These are phyloP conservation scores for Megaceryle torquata DNA, from an alignment of 2,113 vertebrate species.

Conservation along the genomic window DNA sequence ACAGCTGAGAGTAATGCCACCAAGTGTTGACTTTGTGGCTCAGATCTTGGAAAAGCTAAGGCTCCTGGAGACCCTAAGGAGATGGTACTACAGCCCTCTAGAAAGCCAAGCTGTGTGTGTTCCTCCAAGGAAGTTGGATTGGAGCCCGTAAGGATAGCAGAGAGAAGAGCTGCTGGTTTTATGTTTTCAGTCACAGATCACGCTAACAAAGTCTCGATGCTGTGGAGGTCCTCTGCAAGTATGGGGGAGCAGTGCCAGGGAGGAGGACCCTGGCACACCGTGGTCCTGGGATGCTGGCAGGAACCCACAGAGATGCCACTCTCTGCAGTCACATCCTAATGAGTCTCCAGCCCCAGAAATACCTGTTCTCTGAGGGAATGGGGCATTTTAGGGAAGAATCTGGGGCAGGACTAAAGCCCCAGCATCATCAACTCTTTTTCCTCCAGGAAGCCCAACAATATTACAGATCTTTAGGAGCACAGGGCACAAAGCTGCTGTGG, in stretches of 20 bases:
- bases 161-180: neutral
- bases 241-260: neutral
- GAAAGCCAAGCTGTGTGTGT: neutral
- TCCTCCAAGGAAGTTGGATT: neutral
- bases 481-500: neutral
- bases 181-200: neutral
- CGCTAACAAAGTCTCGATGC: rapidly evolving
- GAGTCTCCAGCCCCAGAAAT: neutral
- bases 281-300: neutral
- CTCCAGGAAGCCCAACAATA: neutral
- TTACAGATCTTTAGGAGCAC: neutral
- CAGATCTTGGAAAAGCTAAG: neutral
- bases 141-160: neutral
- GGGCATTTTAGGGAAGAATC: neutral
- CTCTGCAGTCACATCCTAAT: neutral
- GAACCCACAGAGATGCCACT: neutral
- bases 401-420: neutral
- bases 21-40: neutral
- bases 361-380: neutral
- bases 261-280: neutral
- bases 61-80: neutral
- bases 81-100: neutral
- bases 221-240: neutral
- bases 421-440: neutral
- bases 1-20: neutral